Base-by-base conservation (phyloP, 2,888 invertebrate genomes). In the Escarpia spicata region DNA sequence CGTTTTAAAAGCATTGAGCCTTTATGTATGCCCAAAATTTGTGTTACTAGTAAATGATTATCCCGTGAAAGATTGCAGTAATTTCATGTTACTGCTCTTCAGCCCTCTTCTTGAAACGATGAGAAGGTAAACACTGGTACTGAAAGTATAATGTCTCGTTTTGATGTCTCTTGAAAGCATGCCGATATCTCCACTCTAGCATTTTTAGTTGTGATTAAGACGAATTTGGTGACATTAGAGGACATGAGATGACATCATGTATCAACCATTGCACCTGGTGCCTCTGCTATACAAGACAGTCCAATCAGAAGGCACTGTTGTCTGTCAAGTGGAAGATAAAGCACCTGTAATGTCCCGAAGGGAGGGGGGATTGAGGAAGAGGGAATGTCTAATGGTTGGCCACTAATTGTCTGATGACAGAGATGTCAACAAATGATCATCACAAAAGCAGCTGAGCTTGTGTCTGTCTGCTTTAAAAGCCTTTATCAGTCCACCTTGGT, bases 391-490 rank as follows among this genome's bases (percentile, higher is more conserved):
- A 75, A 75, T 75, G 75, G 75, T 26, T 26, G 60, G 75, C 19
- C 75, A 75, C 75, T 75, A 75, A 75, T 75, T 75, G 75, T 75
- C 75, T 26, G 75, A 75, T 26, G 75, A 75, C 75, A 75, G 75
- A 75, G 19, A 75, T 75, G 26, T 75, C 75, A 75, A 75, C 75
- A 75, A 75, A 26, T 75, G 26, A 75, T 75, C 75, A 75, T 75
- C n/a, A 75, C 75, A 75, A 75, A 75, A 26, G 75, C 75, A 75
- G 75, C 75, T 75, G 75, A 75, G 75, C n/a, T 26, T 75, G 19
- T 75, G n/a, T n/a, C 19, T 26, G 75, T 75, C 75, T 75, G 75
- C 75, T 75, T 26, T 75, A 75, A 75, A 75, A 75, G 75, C 26
- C 75, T 75, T 75, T 75, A 75, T 60, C 60, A 37, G 19, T 60